These are phyloP conservation scores for Stegodyphus mimosarum DNA, from an alignment of 1,140 invertebrate species.

Conservation along the genomic window DNA sequence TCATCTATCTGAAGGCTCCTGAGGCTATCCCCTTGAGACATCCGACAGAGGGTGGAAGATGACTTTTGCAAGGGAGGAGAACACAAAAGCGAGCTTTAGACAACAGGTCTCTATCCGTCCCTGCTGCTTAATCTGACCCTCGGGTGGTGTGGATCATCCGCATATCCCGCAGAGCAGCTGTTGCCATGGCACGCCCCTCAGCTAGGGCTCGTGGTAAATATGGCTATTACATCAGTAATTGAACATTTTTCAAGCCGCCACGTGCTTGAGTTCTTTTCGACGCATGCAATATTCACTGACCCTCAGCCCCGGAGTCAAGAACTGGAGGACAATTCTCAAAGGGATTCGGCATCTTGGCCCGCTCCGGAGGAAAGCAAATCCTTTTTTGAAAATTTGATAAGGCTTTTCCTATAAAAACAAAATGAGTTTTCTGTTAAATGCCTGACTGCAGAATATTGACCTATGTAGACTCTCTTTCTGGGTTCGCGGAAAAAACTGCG, in stretches of 20 bases:
- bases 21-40: neutral
- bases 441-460: conserved; percentile 8
- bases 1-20: neutral
- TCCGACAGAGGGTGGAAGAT: conserved; percentile 16
- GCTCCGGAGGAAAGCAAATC: neutral
- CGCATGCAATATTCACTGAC: conserved; percentile 50
- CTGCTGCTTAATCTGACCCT: conserved; percentile 53
- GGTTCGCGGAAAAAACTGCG: too few species aligned
- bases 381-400: conserved; percentile 35
- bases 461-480: neutral
- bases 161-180: conserved; percentile 49
- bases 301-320: conserved; percentile 22
- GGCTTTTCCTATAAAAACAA: conserved; percentile 8
- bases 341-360: conserved; percentile 18
- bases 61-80: conserved; percentile 40
- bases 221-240: conserved; percentile 60
- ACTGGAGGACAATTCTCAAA: conserved; percentile 23
- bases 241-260: conserved; percentile 58
- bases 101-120: conserved; percentile 53
- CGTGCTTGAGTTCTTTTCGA: conserved; percentile 40
- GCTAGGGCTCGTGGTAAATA: conserved; percentile 47
- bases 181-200: conserved; percentile 35
- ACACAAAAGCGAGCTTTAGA: conserved; percentile 27
- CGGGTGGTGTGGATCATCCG: conserved; percentile 44
- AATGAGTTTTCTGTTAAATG: conserved; percentile 24